A percentile compares a stretch with the other conserved stretches of the same genome.
Conservation (phyloP, 2,113 vertebrate species). For the Pithys albifrons region DNA sequence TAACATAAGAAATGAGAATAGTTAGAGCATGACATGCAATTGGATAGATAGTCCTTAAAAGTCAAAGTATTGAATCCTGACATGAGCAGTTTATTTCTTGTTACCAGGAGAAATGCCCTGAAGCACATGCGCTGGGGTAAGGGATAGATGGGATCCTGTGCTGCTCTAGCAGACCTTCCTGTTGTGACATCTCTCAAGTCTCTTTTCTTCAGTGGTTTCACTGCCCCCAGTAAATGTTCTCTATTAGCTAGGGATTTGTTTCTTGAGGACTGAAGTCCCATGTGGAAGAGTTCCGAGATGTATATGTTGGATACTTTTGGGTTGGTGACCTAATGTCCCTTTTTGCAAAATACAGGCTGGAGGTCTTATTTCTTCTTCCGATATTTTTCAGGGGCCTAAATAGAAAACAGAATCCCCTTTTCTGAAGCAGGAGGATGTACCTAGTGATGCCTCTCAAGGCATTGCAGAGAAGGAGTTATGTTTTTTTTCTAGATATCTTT, state of each 20-base stretch:
- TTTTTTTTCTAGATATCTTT: background rate
- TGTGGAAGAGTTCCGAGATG: accelerated
- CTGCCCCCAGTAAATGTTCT: background rate
- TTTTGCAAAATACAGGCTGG: background rate
- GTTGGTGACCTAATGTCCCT: accelerated
- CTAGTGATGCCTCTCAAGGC: background rate
- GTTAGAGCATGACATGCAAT: background rate
- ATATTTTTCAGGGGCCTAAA: background rate
- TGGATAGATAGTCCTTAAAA: background rate
- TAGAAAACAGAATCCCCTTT: background rate
- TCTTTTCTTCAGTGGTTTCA: background rate
- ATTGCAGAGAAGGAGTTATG: accelerated
- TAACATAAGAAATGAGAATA: background rate
- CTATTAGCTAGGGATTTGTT: background rate
- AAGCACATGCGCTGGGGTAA: background rate
- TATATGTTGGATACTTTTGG: background rate
- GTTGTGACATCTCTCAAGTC: background rate
- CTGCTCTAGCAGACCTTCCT: background rate
- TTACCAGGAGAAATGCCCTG: background rate
- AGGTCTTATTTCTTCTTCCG: background rate
- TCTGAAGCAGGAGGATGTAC: background rate
- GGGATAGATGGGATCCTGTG: background rate
- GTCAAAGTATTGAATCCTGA: background rate
- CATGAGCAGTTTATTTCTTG: background rate
- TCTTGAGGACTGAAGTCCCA: background rate